These are phyloP conservation scores for Zaprionus inermis DNA, from an alignment of 1,140 invertebrate species.

Conservation along the genomic window DNA sequence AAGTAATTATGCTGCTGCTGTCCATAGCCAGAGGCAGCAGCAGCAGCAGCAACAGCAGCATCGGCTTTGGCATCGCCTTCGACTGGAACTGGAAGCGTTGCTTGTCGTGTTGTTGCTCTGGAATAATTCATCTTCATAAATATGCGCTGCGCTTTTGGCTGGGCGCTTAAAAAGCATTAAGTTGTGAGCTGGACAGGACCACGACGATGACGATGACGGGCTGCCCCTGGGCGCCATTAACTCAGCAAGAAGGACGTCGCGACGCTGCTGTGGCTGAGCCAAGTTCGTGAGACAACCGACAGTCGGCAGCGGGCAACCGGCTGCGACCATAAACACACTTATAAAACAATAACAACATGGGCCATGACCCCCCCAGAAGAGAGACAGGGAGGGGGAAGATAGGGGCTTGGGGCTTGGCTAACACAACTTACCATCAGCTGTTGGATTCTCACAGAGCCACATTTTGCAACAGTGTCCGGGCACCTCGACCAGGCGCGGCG, in stretches of 20 bases:
- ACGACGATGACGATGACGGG: slow-evolving; percentile 41
- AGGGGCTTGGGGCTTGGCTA: neutral
- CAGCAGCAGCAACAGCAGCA: slow-evolving; percentile 2
- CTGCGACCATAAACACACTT: slow-evolving; percentile 73
- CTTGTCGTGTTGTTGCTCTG: slow-evolving; percentile 50
- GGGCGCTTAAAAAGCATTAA: slow-evolving; percentile 81
- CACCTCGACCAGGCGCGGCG: slow-evolving; percentile 88
- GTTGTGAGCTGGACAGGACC: slow-evolving; percentile 54
- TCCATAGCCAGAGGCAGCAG: slow-evolving; percentile 23
- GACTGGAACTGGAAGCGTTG: slow-evolving; percentile 26
- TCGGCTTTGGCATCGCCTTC: slow-evolving; percentile 9
- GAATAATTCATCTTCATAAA: slow-evolving; percentile 83
- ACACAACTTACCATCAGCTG: slow-evolving; percentile 85
- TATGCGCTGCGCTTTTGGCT: slow-evolving; percentile 75
- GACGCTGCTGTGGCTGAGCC: slow-evolving; percentile 2
- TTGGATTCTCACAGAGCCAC: slow-evolving; percentile 89
- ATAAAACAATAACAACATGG: slow-evolving; percentile 75
- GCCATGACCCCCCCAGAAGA: slow-evolving; percentile 20
- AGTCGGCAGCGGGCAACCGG: slow-evolving; percentile 10
- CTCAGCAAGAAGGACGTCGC: slow-evolving; percentile 24
- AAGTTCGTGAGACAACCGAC: no score
- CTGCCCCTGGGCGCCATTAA: slow-evolving; percentile 77
- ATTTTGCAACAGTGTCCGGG: slow-evolving; percentile 89
- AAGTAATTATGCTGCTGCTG: slow-evolving; percentile 72
- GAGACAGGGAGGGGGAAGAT: neutral